Evolutionary conservation across 2,797 vertebrate species (phyloP), one percentile per base, ranked within the genome.

Genomic region (Cyclura pinguis): DNA sequence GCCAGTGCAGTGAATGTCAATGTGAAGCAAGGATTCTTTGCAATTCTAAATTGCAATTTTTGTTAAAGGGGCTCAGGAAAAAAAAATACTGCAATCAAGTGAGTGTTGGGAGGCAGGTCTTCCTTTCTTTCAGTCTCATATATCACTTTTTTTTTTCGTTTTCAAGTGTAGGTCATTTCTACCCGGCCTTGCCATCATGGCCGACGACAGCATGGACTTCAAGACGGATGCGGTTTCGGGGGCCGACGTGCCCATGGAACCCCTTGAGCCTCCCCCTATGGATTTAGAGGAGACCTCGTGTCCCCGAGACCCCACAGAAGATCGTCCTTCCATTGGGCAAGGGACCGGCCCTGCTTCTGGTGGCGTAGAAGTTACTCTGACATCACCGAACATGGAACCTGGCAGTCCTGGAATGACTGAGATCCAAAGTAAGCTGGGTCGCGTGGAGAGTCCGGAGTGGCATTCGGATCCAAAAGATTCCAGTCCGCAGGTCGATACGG

Each of bases 281-380:
- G 96, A 97, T 85, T 74, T 95, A 59, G 96, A 95, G 90, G 92
- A 95, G 2, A 83, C 16, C 38, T 38, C 52, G 0, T 29, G 2
- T 24, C 4, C 18, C 0, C 88, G 6, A n/a, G 38, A 42, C 16
- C 57, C 57, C 57, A 59, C 57, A 59, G 62, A 1, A 62, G 3
- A 3, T 0, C 27, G 0, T 4, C 29, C 12, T 12, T 0, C 27
- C 67, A 3, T 22, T 0, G 89, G 0, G 0, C 62, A 42, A 80
- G 85, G 5, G 16, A 50, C 0, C 22, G 6, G 13, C 0, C 1
- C 8, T 9, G 73, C 85, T 0, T 9, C 5, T 18, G 16, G 52
- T 1, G 1, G 24, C 14, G 1, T 89, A 0, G 42, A 14, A 13
- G 10, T 9, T 12, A 0, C 35, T 50, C 55, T 10, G 1, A 3